Conservation (phyloP, 1,140 invertebrate species). For the Adoxophyes honmai region DNA sequence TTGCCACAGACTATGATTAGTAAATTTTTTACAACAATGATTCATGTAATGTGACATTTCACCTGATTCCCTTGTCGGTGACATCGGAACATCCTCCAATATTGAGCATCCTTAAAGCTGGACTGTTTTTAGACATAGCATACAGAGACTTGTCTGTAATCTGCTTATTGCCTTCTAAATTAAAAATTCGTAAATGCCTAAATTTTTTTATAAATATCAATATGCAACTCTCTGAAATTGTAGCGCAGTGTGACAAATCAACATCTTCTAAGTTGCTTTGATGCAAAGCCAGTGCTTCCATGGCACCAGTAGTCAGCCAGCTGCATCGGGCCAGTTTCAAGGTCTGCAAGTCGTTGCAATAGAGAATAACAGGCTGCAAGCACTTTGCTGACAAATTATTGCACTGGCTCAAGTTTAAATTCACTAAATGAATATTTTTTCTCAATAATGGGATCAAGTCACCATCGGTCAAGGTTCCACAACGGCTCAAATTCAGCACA, state of each 20-base stretch:
- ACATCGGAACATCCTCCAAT: slow-evolving; percentile 75
- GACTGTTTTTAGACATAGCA: slow-evolving; percentile 76
- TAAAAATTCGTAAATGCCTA: slow-evolving; percentile 70
- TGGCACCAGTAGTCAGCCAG: slow-evolving; percentile 78
- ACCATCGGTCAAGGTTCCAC: slow-evolving; percentile 66
- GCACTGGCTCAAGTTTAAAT: slow-evolving; percentile 77
- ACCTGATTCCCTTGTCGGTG: slow-evolving; percentile 78
- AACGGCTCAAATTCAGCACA: slow-evolving; percentile 73
- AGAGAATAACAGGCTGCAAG: slow-evolving; percentile 77
- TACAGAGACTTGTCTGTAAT: slow-evolving; percentile 77
- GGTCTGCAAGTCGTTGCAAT: slow-evolving; percentile 74
- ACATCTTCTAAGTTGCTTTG: slow-evolving; percentile 77
- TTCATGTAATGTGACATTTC: slow-evolving; percentile 21
- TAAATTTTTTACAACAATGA: too few relatives aligned
- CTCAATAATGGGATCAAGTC: slow-evolving; percentile 74
- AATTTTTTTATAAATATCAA: slow-evolving; percentile 78
- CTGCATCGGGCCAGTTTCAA: slow-evolving; percentile 75
- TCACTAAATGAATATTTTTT: slow-evolving; percentile 66
- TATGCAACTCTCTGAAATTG: slow-evolving; percentile 76
- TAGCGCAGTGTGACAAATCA: slow-evolving; percentile 75
- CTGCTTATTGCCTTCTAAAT: slow-evolving; percentile 76
- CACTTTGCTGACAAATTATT: slow-evolving; percentile 75
- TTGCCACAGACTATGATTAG: too few relatives aligned
- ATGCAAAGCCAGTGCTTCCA: slow-evolving; percentile 77
- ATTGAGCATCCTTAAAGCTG: slow-evolving; percentile 74